These are phyloP conservation scores for Arion vulgaris DNA, from an alignment of 1,140 invertebrate species.

Conservation along the genomic window DNA sequence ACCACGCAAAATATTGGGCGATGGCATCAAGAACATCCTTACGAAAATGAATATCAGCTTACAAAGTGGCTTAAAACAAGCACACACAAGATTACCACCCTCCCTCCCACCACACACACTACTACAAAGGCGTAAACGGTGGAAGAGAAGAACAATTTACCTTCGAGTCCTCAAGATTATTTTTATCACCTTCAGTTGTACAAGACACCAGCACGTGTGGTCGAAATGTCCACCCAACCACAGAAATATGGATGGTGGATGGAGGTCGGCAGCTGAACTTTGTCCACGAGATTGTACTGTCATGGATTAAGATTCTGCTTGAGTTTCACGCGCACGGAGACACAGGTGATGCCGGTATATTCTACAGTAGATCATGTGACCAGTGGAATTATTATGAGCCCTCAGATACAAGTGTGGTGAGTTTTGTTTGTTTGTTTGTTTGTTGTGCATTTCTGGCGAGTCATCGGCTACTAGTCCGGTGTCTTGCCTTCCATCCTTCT, in stretches of 20 bases:
- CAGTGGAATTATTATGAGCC: not conserved
- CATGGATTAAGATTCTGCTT: not conserved
- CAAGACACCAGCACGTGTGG: not conserved
- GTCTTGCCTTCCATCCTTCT: too few relatives aligned
- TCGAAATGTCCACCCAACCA: not conserved
- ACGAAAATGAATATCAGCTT: too few relatives aligned
- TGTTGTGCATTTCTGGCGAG: too few relatives aligned
- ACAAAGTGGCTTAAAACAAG: too few relatives aligned
- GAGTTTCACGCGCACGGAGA: not conserved
- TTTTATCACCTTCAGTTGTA: not conserved
- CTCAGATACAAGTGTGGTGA: not conserved
- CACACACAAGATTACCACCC: too few relatives aligned
- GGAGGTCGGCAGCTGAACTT: not conserved
- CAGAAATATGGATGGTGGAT: not conserved
- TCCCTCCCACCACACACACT: too few relatives aligned
- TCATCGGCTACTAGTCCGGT: too few relatives aligned
- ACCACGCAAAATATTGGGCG: too few relatives aligned
- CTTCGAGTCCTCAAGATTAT: too few relatives aligned
- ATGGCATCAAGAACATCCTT: too few relatives aligned
- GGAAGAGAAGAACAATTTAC: too few relatives aligned
- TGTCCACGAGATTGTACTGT: not conserved
- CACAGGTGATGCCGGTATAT: not conserved
- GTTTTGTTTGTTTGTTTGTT: not conserved
- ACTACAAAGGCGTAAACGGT: too few relatives aligned
- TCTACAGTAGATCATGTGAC: constrained; percentile 4